Evolutionary conservation across 2,888 invertebrate species (phyloP).

Genomic region (Diarsia rubi): DNA sequence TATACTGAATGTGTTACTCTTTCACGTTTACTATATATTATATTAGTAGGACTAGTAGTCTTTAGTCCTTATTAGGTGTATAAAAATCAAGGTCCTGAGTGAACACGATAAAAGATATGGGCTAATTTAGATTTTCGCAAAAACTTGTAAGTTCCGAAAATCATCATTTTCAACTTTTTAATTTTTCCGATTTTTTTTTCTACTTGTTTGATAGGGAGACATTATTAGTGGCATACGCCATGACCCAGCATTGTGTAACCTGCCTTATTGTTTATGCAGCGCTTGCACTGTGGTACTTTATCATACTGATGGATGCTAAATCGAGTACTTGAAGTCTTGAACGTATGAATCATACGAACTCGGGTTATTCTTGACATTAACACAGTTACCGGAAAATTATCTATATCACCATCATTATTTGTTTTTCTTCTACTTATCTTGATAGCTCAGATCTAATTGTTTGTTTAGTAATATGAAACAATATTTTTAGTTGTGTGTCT

Average conservation of each 20-base stretch:
- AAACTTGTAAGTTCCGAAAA: no score
- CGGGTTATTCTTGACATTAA: conserved; percentile 33
- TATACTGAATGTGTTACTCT: no score
- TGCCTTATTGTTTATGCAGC: conserved; percentile 35
- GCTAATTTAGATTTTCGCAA: no score
- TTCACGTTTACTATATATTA: no score
- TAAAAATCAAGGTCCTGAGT: no score
- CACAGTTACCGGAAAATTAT: conserved; percentile 38
- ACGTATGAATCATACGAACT: conserved; percentile 49
- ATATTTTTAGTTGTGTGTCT: neutral
- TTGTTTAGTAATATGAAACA: conserved; percentile 22
- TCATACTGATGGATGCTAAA: conserved; percentile 36
- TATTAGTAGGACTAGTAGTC: no score
- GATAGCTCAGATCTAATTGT: conserved; percentile 16
- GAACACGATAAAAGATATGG: no score
- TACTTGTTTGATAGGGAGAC: neutral
- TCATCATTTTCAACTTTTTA: no score
- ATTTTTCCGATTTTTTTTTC: no score
- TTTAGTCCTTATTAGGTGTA: no score
- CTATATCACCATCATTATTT: conserved; percentile 20
- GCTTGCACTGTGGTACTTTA: conserved; percentile 41
- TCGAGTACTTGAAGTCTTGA: conserved; percentile 27
- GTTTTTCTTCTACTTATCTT: conserved; percentile 28
- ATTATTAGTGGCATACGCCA: neutral
- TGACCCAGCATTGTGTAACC: conserved; percentile 4